These are phyloP conservation scores for Apteryx mantelli DNA, from an alignment of 2,113 vertebrate genomes.

Conservation along the genomic window DNA sequence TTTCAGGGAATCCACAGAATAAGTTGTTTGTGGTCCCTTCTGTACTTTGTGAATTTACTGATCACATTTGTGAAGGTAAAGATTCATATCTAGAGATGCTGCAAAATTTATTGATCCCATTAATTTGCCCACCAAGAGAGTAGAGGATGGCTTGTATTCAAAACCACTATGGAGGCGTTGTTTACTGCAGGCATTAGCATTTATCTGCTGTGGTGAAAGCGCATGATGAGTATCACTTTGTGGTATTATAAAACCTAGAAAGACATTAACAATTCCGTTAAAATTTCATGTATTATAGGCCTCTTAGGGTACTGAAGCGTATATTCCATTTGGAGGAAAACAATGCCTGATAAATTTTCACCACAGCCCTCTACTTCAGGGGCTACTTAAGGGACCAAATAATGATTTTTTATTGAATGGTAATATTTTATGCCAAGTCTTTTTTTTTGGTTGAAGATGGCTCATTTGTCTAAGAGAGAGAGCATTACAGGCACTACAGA, in stretches of 20 bases:
- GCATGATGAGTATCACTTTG: conserved; percentile 68
- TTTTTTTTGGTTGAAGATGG: neutral
- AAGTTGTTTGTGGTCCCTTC: conserved; percentile 31
- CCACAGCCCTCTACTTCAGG: conserved; percentile 66
- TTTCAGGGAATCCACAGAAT: conserved; percentile 66
- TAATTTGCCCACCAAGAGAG: conserved; percentile 45
- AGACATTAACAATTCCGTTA: conserved; percentile 77
- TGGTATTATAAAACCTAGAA: conserved; percentile 78
- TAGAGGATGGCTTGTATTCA: neutral
- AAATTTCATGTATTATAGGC: conserved; percentile 70
- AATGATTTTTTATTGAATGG: conserved; percentile 73
- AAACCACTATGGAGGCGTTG: conserved; percentile 39
- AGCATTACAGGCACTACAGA: neutral
- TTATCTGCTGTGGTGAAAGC: conserved; percentile 63
- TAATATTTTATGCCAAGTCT: conserved; percentile 60
- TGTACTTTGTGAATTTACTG: conserved; percentile 39
- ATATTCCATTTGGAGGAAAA: conserved; percentile 53
- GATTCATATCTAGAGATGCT: conserved; percentile 24
- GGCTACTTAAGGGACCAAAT: conserved; percentile 79
- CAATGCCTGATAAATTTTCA: conserved; percentile 52
- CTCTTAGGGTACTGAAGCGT: conserved; percentile 52
- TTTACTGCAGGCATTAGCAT: conserved; percentile 41
- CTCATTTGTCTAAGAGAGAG: conserved; percentile 44
- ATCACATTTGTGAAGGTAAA: conserved; percentile 22
- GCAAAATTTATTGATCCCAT: conserved; percentile 63